Base-by-base conservation (phyloP, 2,888 invertebrate species). In the Oligia latruncula region DNA sequence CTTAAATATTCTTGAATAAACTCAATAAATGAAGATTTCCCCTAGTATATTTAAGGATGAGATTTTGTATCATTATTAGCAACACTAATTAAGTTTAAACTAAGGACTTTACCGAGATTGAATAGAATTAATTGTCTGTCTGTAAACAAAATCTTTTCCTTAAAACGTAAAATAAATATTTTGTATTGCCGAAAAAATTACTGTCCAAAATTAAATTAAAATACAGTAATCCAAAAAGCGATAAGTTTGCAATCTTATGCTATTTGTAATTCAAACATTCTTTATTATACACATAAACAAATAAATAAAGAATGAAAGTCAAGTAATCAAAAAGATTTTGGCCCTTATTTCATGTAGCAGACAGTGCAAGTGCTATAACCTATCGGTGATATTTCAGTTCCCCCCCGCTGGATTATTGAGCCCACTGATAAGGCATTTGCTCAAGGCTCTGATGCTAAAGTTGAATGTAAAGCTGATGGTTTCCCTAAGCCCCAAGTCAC, bases 391-490 rank as follows among this genome's bases (percentile, higher is more conserved):
- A 91, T 97, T 98, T 98, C 92, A 99, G 99, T 99, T 93, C 99
- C 99, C 92, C 99, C 99, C 86, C 98, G 99, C 95, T 99, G 99
- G 99, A 99, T 99, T 95, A 97, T 99, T 92, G 99, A 99, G 96
- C 99, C 99, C 77, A 99, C 99, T 93, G 99, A 99, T 95, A 99
- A 99, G 97, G 99, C 99, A 92, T 99, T 99, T 96, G 99, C 99
- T 88, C 99, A 99, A 97, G 99, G 99, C 89, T 99, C 99, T 90
- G 98, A 99, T 95, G 99, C 99, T 89, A 98, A 98, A 94, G 98
- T 99, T 92, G 99, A 99, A 97, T 99, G 99, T 96, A 99, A 99
- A 97, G 99, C 99, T 95, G 99, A 99, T 97, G 99, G 99, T 91
- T 99, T 99, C 97, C 99, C 99, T 84, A 98, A 98, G 97, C 99